These are phyloP conservation scores for Diploptera punctata DNA, from an alignment of 2,888 invertebrate species.

Conservation along the genomic window DNA sequence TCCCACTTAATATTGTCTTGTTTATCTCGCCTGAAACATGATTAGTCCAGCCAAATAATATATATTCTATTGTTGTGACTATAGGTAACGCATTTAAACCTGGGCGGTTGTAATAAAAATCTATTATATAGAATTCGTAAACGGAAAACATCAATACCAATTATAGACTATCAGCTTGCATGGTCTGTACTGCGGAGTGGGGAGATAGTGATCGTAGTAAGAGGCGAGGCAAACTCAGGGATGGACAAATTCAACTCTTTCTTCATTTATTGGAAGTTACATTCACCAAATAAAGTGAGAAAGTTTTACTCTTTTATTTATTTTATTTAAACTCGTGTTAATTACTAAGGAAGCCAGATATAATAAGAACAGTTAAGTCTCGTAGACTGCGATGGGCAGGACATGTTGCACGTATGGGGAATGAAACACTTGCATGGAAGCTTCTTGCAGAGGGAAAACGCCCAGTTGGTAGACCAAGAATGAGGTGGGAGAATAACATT, in stretches of 20 bases:
- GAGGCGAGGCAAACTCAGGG: not conserved
- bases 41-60: not conserved
- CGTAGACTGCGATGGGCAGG: too few species aligned
- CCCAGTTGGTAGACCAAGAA: too few species aligned
- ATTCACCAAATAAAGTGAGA: too few species aligned
- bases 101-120: slow-evolving; percentile 23
- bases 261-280: too few species aligned
- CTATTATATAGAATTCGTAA: slow-evolving; percentile 21
- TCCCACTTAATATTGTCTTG: slow-evolving; percentile 9
- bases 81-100: not conserved
- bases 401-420: too few species aligned
- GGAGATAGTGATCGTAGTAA: not conserved
- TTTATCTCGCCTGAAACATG: slow-evolving; percentile 3
- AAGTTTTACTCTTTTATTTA: too few species aligned
- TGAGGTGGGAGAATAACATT: too few species aligned
- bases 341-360: too few species aligned
- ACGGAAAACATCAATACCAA: slow-evolving; percentile 37
- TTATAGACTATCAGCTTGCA: slow-evolving; percentile 34
- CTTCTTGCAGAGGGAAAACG: too few species aligned
- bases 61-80: slow-evolving; percentile 9
- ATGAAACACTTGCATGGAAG: too few species aligned
- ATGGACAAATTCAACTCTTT: not conserved
- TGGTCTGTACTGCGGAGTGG: not conserved
- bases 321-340: too few species aligned
- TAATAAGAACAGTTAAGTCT: too few species aligned